phyloP scores from a whole-genome alignment of 2,113 vertebrate genomes.

The Drymodes brunneopygia region DNA sequence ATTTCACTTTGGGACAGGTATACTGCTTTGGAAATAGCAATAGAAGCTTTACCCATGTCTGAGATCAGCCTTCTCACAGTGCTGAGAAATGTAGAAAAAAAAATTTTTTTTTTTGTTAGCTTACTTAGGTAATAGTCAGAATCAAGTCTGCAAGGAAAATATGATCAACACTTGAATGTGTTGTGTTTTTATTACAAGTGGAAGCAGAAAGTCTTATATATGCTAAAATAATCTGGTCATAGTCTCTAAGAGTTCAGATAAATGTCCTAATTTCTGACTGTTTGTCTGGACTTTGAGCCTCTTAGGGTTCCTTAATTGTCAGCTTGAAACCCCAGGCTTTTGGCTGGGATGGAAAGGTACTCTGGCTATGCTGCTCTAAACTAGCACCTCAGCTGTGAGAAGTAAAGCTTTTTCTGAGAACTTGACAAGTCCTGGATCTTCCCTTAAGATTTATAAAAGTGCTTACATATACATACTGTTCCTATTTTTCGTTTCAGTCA shows the following conservation, averaged over 20 bases:
- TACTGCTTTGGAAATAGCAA: neutral
- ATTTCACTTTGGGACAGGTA: neutral
- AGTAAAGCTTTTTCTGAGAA: neutral
- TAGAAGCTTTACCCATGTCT: neutral
- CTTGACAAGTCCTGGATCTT: neutral
- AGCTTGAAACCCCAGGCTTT: neutral
- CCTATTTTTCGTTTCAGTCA: neutral
- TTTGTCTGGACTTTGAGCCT: neutral
- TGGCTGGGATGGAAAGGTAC: neutral
- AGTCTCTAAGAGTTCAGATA: neutral
- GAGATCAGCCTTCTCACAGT: neutral
- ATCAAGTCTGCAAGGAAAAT: neutral
- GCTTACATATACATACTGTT: neutral
- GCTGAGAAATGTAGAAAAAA: neutral
- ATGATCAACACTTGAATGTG: neutral
- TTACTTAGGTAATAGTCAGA: neutral
- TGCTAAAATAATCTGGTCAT: neutral
- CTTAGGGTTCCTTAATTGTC: neutral
- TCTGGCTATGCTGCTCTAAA: neutral
- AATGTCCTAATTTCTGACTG: neutral
- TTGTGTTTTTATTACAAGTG: neutral
- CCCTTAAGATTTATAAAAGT: conserved; percentile 22
- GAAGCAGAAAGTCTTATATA: neutral
- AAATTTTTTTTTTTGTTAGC: neutral
- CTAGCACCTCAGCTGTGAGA: neutral